Base-by-base conservation (phyloP, 2,797 vertebrate genomes). In the Sebastes jordani region DNA sequence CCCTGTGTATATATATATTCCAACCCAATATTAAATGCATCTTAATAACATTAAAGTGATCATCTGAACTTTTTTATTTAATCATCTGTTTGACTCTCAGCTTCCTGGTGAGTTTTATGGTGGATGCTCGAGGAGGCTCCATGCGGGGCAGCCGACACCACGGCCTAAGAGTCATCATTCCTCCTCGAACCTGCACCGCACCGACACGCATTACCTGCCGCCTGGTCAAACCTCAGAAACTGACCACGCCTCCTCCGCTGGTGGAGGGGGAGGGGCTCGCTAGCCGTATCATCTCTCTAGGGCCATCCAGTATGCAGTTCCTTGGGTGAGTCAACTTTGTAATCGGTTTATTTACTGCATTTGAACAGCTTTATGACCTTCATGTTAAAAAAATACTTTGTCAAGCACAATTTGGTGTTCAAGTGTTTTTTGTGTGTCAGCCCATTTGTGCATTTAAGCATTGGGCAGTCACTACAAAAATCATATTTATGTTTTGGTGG, bases 101-200 rank as follows among this genome's bases (percentile, higher is more conserved):
- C 88, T 99, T 99, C 92, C 94, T 99, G 90, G 99, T 99, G 85
- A 99, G 98, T 89, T 99, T 99, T 90, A 99, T 99, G 99, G 99
- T 99, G 63, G 99, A 99, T 0, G 99, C 99, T 11, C 97, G 99
- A 0, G 99, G 99, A 0, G 99, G 98, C 29, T 99, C 98, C 78
- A 99, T 99, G 98, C 93, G 98, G 38, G 99, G 98, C 67, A 99
- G 98, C 86, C 95, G 99, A 36, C 98, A 99, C 89, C 97, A 99
- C 0, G 98, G 98, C 22, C 95, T 99, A 59, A 94, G 98, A 0
- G 98, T 99, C 27, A 96, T 99, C 83, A 97, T 99, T 85, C 99
- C 98, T 0, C 98, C 98, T 0, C 96, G 98, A 0, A 98, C 97
- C 3, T 99, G 98, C 0, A 97, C 97, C 0, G 98, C 98, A 0